Conservation (phyloP, 2,797 vertebrate genomes). For the Hyperoplus lanceolatus region DNA sequence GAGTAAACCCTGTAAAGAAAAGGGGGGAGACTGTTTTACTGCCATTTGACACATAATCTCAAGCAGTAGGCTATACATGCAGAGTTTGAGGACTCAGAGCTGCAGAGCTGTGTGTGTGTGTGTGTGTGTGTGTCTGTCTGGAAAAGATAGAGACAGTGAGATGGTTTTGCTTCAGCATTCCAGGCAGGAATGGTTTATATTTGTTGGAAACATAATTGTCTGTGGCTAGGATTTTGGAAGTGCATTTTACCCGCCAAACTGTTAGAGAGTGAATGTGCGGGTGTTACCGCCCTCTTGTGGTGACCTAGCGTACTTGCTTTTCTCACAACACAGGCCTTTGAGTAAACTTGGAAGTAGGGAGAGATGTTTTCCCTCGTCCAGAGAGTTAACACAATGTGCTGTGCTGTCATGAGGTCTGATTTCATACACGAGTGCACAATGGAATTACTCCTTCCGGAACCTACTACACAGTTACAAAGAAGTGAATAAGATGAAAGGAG, state of each 20-base stretch:
- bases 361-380: constrained; percentile 41
- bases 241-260: constrained; percentile 74
- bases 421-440: constrained; percentile 33
- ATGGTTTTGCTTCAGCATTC: constrained; percentile 82
- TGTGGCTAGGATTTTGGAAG: constrained; percentile 82
- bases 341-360: constrained; percentile 34
- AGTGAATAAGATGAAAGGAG: background rate
- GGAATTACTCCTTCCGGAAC: constrained; percentile 37
- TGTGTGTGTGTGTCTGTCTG: constrained; percentile 45
- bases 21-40: constrained; percentile 62
- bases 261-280: constrained; percentile 51
- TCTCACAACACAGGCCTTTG: constrained; percentile 20
- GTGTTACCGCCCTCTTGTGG: constrained; percentile 76
- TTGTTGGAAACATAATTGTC: constrained; percentile 86
- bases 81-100: constrained; percentile 41
- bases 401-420: constrained; percentile 45
- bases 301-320: constrained; percentile 57
- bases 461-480: background rate
- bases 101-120: constrained; percentile 27
- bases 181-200: constrained; percentile 84
- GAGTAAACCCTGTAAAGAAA: constrained; percentile 73
- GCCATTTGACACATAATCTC: constrained; percentile 72
- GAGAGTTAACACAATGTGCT: constrained; percentile 56
- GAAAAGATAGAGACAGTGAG: constrained; percentile 73
- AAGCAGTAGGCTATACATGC: constrained; percentile 37